Evolutionary conservation across 2,113 vertebrate species (phyloP), one percentile per base, ranked within the genome.

Genomic region (Leuciscus idus): DNA sequence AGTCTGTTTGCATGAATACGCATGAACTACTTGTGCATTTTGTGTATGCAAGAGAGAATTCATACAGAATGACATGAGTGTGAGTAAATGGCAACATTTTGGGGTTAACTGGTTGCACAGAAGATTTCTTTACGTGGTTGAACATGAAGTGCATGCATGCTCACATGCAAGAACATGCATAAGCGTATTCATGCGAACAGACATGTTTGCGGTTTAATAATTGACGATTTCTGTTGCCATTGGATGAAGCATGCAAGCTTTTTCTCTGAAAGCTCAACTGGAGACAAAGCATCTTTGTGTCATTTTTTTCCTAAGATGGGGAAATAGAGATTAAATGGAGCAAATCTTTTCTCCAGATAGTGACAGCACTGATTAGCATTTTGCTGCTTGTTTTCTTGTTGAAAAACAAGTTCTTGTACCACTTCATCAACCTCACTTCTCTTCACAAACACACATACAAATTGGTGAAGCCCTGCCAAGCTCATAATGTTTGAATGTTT

Each of bases 351-450:
- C 83, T 81, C 57, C 36, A 43, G 52, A 84, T 28, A 50, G 48
- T 83, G 87, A 91, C 87, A 85, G 66, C 66, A 17, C 85, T 86
- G 83, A 89, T 91, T 91, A 89, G 85, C 81, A 88, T 87, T 85
- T 81, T 83, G 59, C 68, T 61, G 48, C 52, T 50, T 86, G 66
- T 72, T 61, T 75, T 57, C 28, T 79, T 85, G 52, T 72, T 81
- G 81, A 88, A 72, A 85, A 80, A 62, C 15, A 73, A 59, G 46
- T 59, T 48, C 83, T 85, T 66, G 36, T 43, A 77, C 73, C 30
- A 87, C 85, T 77, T 83, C 62, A 87, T 81, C 30, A 79, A 19
- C 26, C 52, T 55, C 78, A 23, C 74, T 64, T 78, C 57, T 23
- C 43, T 36, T 50, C 13, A 33, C 55, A 62, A n/a, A 72, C 23